A percentile compares a stretch with the other conserved stretches of the same genome.
phyloP scores from a whole-genome alignment of 2,113 vertebrate species.

The Lonchura striata region DNA sequence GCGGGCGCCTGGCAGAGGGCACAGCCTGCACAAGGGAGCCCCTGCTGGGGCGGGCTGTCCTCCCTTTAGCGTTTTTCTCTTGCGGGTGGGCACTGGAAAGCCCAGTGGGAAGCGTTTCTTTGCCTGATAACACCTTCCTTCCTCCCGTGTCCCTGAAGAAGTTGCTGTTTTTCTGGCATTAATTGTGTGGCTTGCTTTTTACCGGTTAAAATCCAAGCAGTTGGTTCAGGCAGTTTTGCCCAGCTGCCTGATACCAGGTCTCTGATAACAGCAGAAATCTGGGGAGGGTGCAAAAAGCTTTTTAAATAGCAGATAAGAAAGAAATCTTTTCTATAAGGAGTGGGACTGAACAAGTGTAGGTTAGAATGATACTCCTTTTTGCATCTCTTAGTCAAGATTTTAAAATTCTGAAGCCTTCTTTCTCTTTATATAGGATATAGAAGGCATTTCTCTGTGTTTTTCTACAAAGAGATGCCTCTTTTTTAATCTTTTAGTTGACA shows the following conservation, averaged over 20 bases:
- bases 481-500: background rate
- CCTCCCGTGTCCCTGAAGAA: too few species aligned
- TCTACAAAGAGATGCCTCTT: background rate
- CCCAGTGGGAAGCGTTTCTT: background rate
- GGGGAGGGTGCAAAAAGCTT: too few species aligned
- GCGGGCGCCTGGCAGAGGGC: rapidly evolving
- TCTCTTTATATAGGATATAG: background rate
- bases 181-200: background rate
- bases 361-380: background rate
- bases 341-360: background rate
- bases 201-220: background rate
- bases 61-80: rapidly evolving
- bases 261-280: too few species aligned
- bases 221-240: too few species aligned
- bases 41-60: rapidly evolving
- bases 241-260: too few species aligned
- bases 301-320: too few species aligned
- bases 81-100: background rate
- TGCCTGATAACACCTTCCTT: too few species aligned
- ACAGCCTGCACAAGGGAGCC: rapidly evolving
- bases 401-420: background rate
- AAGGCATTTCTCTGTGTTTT: background rate
- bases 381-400: background rate
- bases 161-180: background rate
- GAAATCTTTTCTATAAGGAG: background rate